These are phyloP conservation scores for Cranoglanis bouderius DNA, from an alignment of 2,113 vertebrate species.

Conservation along the genomic window DNA sequence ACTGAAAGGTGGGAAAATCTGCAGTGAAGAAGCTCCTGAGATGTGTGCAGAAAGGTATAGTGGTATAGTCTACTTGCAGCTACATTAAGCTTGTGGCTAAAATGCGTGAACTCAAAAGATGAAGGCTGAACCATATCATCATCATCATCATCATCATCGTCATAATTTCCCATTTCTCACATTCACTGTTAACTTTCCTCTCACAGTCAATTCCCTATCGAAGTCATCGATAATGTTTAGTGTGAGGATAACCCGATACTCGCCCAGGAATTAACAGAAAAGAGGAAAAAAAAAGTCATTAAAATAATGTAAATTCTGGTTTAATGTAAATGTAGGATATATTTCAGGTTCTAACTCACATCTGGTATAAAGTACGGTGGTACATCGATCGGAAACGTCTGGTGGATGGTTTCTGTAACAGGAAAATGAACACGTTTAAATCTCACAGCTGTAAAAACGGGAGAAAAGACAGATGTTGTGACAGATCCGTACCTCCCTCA, in stretches of 20 bases:
- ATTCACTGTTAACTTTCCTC: neutral
- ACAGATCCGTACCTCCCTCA: neutral
- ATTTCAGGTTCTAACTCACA: neutral
- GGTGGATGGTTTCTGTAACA: neutral
- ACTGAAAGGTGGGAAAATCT: neutral
- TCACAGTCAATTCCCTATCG: neutral
- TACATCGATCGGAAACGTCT: neutral
- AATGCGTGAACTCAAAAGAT: neutral
- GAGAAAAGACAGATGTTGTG: too few relatives aligned
- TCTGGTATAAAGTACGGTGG: neutral
- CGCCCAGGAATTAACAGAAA: neutral
- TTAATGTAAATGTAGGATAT: neutral
- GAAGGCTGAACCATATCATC: neutral
- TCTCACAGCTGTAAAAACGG: neutral
- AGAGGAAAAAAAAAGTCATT: neutral
- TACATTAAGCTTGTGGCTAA: neutral
- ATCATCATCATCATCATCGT: neutral
- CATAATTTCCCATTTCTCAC: neutral
- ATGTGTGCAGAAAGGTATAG: neutral
- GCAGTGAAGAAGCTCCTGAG: conserved; percentile 2
- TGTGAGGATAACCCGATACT: neutral
- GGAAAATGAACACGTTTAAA: neutral
- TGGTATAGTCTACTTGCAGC: neutral
- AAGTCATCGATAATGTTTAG: conserved; percentile 1
- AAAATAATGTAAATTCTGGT: too few relatives aligned